Evolutionary conservation across 2,113 vertebrate genomes (phyloP), one percentile per base, ranked within the genome.

Genomic region (Pelvicachromis taeniatus): DNA sequence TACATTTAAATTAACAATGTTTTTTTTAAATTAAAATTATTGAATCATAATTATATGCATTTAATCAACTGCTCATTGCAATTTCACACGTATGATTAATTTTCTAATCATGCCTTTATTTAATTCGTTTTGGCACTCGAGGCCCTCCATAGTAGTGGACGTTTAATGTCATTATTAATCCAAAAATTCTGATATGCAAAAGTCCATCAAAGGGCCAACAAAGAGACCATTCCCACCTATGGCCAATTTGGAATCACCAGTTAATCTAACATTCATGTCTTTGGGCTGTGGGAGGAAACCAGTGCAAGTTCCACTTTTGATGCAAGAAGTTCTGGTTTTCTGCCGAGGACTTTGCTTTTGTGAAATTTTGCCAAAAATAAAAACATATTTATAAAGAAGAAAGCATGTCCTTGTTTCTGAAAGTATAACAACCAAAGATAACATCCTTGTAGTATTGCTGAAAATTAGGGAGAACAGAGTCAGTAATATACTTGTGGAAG

Each of bases 221-320:
- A n/a, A 38, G 61, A 65, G 6, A 1, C n/a, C 0, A n/a, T 0
- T 68, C 1, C 38, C 11, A 21, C 11, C 63, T 68, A 40, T 11
- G 12, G n/a, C n/a, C 35, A 23, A 23, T 42, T 42, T 23, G 16
- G 35, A 42, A 16, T 68, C 4, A 6, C 63, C 12, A 68, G 0
- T 68, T 23, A 16, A 42, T 2, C n/a, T 42, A 16, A 16, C n/a
- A 42, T 42, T 3, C 3, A 2, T 42, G 7, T 68, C 12, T 42
- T 23, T 68, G 38, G 38, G 12, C 33, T 40, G 61, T 21, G n/a
- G n/a, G n/a, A n/a, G n/a, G n/a, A n/a, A n/a, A n/a, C n/a, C n/a
- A n/a, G n/a, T n/a, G n/a, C n/a, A n/a, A n/a, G n/a, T n/a, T n/a
- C n/a, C n/a, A n/a, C n/a, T n/a, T n/a, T n/a, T n/a, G n/a, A n/a